Conservation (phyloP, 1,140 invertebrate genomes). For the Temnothorax longispinosus region DNA sequence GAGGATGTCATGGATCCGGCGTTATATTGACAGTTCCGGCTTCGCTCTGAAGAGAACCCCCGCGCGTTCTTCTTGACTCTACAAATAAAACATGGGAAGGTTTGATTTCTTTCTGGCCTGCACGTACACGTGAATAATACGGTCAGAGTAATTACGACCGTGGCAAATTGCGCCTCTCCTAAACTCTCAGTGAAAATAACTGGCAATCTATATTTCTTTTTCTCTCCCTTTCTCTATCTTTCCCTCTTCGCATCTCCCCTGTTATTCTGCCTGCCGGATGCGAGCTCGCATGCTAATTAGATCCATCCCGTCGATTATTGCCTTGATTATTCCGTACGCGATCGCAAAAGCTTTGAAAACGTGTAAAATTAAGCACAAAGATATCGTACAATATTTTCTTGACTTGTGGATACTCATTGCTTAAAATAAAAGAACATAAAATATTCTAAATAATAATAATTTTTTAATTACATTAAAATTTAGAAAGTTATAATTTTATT, state of each 20-base stretch:
- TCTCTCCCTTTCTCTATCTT: not conserved
- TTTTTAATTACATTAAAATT: not conserved
- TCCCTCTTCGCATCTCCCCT: not conserved
- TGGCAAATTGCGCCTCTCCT: not conserved
- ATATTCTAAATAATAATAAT: not conserved
- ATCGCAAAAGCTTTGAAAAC: not conserved
- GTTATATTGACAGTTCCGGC: not conserved
- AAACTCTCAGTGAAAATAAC: not conserved
- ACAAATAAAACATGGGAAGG: constrained; percentile 32
- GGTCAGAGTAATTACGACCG: constrained; percentile 16
- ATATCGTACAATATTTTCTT: not conserved
- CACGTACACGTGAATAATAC: not conserved
- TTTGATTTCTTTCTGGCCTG: not conserved
- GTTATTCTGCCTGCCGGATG: not conserved
- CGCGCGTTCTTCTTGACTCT: constrained; percentile 20
- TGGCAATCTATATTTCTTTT: not conserved
- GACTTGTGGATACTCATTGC: not conserved
- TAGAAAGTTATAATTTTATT: not conserved
- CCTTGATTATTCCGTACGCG: not conserved
- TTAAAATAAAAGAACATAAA: not conserved
- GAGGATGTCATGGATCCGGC: not conserved
- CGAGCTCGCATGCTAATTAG: constrained; percentile 18
- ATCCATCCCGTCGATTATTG: constrained; percentile 15
- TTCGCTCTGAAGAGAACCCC: not conserved
- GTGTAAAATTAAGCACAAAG: not conserved